Conservation (phyloP, 2,797 vertebrate species). For the Esox lucius region DNA sequence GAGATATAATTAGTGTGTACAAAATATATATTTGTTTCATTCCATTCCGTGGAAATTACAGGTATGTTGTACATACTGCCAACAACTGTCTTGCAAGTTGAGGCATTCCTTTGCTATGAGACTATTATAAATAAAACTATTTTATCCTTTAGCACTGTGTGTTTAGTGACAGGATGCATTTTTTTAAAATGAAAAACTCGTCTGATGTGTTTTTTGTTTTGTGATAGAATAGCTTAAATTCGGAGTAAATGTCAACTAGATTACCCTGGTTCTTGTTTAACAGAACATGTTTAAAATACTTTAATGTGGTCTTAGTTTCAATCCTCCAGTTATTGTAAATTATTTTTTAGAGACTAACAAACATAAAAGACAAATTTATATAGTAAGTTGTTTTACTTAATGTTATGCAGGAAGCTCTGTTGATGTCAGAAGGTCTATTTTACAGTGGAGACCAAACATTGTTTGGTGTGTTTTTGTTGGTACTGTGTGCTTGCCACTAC, state of each 20-base stretch:
- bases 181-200: not conserved
- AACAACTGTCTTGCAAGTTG: slow-evolving; percentile 86
- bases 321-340: not conserved
- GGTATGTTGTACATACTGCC: slow-evolving; percentile 90
- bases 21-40: slow-evolving; percentile 83
- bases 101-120: slow-evolving; percentile 95
- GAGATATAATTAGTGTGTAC: slow-evolving; percentile 79
- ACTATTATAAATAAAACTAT: slow-evolving; percentile 95
- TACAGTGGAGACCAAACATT: not conserved
- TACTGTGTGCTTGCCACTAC: not conserved
- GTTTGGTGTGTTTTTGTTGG: not conserved
- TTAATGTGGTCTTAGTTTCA: not conserved
- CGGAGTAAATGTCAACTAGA: not conserved
- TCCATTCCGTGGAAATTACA: slow-evolving; percentile 85
- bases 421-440: not conserved
- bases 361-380: no score
- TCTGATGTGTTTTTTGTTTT: not conserved
- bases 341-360: not conserved
- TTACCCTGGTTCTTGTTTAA: not conserved
- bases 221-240: not conserved
- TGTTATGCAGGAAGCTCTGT: no score
- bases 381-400: no score
- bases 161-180: not conserved
- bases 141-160: slow-evolving; percentile 83
- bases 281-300: not conserved